Conservation (phyloP, 2,888 invertebrate species). For the Nephrotoma appendiculata region DNA sequence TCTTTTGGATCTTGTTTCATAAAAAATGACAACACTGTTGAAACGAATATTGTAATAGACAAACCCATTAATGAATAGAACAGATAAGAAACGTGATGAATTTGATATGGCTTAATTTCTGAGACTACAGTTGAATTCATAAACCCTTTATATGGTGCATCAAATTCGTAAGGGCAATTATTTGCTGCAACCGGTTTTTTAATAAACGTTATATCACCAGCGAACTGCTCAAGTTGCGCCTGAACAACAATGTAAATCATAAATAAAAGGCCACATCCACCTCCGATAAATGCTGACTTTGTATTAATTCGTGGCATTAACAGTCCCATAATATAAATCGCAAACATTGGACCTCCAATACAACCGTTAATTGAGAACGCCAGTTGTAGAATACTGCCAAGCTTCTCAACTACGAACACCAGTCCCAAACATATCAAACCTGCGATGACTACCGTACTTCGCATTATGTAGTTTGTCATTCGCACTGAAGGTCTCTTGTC, state of each 20-base stretch:
- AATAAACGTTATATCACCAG: slow-evolving; percentile 40
- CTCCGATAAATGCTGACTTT: slow-evolving; percentile 51
- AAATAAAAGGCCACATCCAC: slow-evolving; percentile 44
- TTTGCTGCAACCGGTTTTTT: slow-evolving; percentile 37
- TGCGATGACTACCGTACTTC: not conserved
- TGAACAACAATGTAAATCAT: slow-evolving; percentile 53
- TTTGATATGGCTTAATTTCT: not conserved
- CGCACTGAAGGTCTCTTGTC: slow-evolving; percentile 37
- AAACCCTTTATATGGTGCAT: not conserved
- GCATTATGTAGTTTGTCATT: slow-evolving; percentile 27
- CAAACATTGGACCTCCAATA: slow-evolving; percentile 43
- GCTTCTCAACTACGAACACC: not conserved
- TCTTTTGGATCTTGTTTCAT: not conserved
- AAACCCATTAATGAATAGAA: not conserved
- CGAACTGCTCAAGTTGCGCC: slow-evolving; percentile 39
- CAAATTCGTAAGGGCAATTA: slow-evolving; percentile 31
- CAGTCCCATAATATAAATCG: slow-evolving; percentile 54
- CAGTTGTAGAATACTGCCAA: not conserved
- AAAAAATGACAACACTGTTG: not conserved
- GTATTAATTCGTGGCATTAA: slow-evolving; percentile 48
- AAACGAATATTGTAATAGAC: not conserved
- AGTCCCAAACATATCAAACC: not conserved
- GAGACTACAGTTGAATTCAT: not conserved
- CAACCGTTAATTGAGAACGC: not conserved
- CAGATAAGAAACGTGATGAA: not conserved